Evolutionary conservation across 2,888 invertebrate species (phyloP).

Genomic region (Megastigmus dorsalis): DNA sequence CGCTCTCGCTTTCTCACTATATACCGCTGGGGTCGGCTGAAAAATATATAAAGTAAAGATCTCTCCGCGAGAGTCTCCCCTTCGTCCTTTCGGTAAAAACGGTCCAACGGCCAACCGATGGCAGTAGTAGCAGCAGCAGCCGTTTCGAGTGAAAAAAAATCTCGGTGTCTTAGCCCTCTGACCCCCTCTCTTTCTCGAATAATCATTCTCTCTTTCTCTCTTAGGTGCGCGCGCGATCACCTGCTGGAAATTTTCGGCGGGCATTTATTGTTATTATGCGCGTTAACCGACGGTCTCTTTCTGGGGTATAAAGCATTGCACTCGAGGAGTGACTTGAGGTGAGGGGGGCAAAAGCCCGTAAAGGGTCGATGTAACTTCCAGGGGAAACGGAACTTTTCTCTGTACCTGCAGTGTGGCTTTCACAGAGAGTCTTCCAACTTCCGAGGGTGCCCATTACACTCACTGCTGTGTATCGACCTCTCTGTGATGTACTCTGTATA

Average conservation of each 20-base stretch:
- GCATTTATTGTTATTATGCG: too few species aligned
- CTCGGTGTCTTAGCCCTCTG: constrained; percentile 25
- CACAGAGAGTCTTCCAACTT: too few species aligned
- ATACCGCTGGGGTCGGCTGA: constrained; percentile 20
- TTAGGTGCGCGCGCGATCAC: too few species aligned
- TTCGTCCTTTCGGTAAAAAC: not conserved
- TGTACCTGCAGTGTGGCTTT: not conserved
- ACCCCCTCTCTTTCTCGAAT: constrained; percentile 6
- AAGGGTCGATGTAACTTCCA: constrained; percentile 15
- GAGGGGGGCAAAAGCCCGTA: not conserved
- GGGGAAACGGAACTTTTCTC: constrained; percentile 9
- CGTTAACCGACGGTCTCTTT: too few species aligned
- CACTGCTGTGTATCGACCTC: too few species aligned
- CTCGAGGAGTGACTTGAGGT: not conserved
- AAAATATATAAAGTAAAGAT: constrained; percentile 16
- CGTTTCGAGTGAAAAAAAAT: constrained; percentile 21
- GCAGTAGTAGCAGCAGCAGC: constrained; percentile 21
- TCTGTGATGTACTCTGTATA: too few species aligned
- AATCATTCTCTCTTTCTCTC: too few species aligned
- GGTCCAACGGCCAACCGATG: constrained; percentile 52
- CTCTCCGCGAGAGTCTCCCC: constrained; percentile 30
- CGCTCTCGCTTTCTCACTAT: too few species aligned
- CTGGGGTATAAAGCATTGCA: not conserved
- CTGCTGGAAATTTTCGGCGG: constrained; percentile 40
- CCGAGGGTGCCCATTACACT: too few species aligned